phyloP scores from a whole-genome alignment of 2,113 vertebrate species.

The Australoheros scitulus region DNA sequence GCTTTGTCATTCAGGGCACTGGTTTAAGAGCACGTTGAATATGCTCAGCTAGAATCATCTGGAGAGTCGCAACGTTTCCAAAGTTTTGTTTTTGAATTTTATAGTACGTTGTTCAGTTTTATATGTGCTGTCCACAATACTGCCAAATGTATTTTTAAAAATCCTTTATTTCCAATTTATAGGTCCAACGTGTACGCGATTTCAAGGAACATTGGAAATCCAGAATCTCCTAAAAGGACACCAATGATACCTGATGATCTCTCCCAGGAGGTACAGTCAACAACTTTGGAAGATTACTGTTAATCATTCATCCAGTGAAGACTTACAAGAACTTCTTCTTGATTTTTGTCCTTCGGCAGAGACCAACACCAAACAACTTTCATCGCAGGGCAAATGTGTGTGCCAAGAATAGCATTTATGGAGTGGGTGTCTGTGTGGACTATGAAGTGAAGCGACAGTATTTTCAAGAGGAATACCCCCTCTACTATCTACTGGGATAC shows the following conservation, averaged over 20 bases:
- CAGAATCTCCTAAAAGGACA: conserved; percentile 60
- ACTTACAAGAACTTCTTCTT: neutral
- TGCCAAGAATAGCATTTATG: conserved; percentile 63
- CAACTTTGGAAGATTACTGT: neutral
- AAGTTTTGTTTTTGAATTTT: too few species aligned
- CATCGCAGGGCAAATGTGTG: conserved; percentile 57
- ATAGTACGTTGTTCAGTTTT: too few species aligned
- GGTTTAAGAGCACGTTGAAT: neutral
- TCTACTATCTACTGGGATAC: conserved; percentile 78
- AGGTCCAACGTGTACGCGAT: conserved; percentile 77
- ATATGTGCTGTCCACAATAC: neutral
- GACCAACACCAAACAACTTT: conserved; percentile 38
- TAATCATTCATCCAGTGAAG: neutral
- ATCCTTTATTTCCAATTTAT: conserved; percentile 11
- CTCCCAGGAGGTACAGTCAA: conserved; percentile 11
- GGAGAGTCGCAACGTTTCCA: too few species aligned
- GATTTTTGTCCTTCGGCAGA: conserved; percentile 32
- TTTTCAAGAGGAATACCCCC: conserved; percentile 72
- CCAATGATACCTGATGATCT: conserved; percentile 66
- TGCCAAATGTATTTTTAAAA: neutral
- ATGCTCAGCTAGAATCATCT: neutral
- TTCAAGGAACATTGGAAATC: conserved; percentile 77
- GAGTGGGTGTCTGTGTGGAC: conserved; percentile 71
- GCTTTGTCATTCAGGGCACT: neutral
- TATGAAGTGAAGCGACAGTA: conserved; percentile 64